These are phyloP conservation scores for Nyctalus aviator DNA, from an alignment of 2,797 vertebrate genomes.

Conservation along the genomic window DNA sequence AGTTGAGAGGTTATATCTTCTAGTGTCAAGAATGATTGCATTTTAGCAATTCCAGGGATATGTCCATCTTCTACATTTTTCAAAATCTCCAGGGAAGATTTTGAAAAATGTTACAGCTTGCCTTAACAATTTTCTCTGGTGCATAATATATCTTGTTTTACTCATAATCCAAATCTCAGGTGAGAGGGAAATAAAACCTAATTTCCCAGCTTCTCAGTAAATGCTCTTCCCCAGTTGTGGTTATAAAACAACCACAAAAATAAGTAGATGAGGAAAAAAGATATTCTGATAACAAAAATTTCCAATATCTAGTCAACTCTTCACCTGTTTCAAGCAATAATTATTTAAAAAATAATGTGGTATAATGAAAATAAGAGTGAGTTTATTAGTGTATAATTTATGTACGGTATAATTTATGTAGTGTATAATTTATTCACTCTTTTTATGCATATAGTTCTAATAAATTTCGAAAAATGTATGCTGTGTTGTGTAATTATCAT, in stretches of 20 bases:
- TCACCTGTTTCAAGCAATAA: conserved; percentile 17
- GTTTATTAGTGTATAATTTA: not conserved
- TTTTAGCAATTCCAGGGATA: conserved; percentile 49
- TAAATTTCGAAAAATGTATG: not conserved
- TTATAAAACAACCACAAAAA: conserved; percentile 46
- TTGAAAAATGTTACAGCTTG: not conserved
- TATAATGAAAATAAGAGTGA: not conserved
- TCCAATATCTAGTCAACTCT: not conserved
- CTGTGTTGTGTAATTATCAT: not conserved
- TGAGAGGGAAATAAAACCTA: conserved; percentile 44
- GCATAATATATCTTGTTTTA: conserved; percentile 11
- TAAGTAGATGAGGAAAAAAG: not conserved
- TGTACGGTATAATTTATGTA: not conserved
- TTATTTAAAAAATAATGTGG: conserved; percentile 17
- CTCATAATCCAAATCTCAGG: conserved; percentile 49
- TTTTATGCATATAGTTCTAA: not conserved
- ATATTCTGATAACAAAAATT: conserved; percentile 16
- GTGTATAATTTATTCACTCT: not conserved
- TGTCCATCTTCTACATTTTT: conserved; percentile 42
- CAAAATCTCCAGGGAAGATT: conserved; percentile 60
- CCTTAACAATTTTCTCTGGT: conserved; percentile 39
- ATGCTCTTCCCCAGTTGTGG: not conserved
- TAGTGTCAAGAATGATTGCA: not conserved
- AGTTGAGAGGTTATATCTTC: conserved; percentile 41
- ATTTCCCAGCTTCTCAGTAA: not conserved